Evolutionary conservation across 2,113 vertebrate species (phyloP), one percentile per base, ranked within the genome.

Genomic region (Ctenomys sociabilis): DNA sequence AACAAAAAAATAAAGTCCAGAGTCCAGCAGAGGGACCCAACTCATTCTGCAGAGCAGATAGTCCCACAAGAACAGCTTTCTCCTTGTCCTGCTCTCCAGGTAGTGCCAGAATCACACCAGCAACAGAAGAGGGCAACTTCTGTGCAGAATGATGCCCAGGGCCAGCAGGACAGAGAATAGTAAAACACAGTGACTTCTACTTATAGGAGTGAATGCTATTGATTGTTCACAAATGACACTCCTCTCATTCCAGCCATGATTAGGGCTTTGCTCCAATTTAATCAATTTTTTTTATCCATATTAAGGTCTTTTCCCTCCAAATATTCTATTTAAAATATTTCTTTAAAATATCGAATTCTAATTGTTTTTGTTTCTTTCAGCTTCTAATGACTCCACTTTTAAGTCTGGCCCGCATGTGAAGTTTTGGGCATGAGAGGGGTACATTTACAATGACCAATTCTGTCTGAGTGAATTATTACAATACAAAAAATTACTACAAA

Each of bases 1-100:
- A n/a, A n/a, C n/a, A n/a, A 2, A 68, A 52, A 64, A n/a, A 0
- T 26, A 49, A 94, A 92, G 7, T 1, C 16, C 28, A 66, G 40
- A 11, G 66, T 5, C 3, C 4, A 59, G 28, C 64, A 24, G 8
- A n/a, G 13, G 2, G 11, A 24, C 2, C 6, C 8, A 0, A 26
- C 7, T 57, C 43, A 19, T 1, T 8, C 13, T 45, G 19, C 45
- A 63, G 19, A 57, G 35, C 14, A 64, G 72, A 49, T 5, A 11
- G 35, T 21, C 0, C 3, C 7, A 7, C 12, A n/a, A 43, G 9
- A 78, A 3, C 1, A n/a, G 22, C 0, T 12, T 73, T 22, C 1
- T 64, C 80, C 26, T 88, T 82, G 37, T 16, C 28, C 83, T 12
- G 32, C 16, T 17, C 40, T 7, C 35, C 54, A 2, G 35, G 10